Percentiles rank a stretch among this genome's conserved stretches.
Conservation (phyloP, 2,888 invertebrate genomes). For the Hirtodrosophila trivittata region DNA sequence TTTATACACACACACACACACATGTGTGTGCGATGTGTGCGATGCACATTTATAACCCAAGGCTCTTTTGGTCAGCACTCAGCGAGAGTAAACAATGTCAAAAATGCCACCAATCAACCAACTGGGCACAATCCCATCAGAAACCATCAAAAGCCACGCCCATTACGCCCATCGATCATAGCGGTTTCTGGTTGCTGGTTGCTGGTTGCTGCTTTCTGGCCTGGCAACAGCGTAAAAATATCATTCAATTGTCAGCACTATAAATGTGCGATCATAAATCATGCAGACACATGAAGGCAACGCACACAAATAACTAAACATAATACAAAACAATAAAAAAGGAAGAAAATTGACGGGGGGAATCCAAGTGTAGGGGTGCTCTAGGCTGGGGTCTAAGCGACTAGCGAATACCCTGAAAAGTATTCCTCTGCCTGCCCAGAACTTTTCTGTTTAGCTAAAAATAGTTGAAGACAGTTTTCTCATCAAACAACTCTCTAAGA, state of each 20-base stretch:
- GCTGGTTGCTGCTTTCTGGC: background rate
- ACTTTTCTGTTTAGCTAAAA: too few species aligned
- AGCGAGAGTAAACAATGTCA: constrained; percentile 60
- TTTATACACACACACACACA: constrained; percentile 1
- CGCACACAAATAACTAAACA: constrained; percentile 55
- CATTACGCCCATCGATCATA: constrained; percentile 62
- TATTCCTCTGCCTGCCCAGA: too few species aligned
- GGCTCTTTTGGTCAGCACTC: constrained; percentile 56
- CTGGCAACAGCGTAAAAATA: constrained; percentile 49
- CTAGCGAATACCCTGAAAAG: constrained; percentile 5
- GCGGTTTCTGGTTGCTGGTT: constrained; percentile 22
- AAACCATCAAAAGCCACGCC: constrained; percentile 10
- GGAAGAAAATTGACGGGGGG: background rate
- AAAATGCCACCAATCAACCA: constrained; percentile 56
- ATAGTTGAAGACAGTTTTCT: too few species aligned
- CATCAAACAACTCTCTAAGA: too few species aligned
- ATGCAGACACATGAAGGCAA: constrained; percentile 58
- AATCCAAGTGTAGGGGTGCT: constrained; percentile 8
- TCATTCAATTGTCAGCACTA: constrained; percentile 77
- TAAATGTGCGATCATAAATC: constrained; percentile 76
- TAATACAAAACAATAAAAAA: constrained; percentile 60
- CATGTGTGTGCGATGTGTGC: constrained; percentile 2
- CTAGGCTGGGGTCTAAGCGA: background rate
- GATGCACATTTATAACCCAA: constrained; percentile 52
- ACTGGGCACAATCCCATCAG: background rate